These are phyloP conservation scores for Abrostola tripartita DNA, from an alignment of 2,888 invertebrate species.

Conservation along the genomic window DNA sequence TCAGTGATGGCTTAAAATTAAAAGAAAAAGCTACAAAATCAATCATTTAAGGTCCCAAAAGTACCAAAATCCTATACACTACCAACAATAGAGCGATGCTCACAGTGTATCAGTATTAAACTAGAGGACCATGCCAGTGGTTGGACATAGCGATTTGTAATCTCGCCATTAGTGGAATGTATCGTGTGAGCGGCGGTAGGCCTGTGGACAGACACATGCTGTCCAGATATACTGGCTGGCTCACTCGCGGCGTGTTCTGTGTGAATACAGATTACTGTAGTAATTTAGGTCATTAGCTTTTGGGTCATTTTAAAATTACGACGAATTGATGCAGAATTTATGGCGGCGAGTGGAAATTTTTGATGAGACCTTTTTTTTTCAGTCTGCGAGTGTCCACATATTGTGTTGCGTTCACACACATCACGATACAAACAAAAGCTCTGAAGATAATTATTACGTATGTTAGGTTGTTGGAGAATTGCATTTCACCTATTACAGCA, in stretches of 20 bases:
- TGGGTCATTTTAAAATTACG: conserved; percentile 2
- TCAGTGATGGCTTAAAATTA: too few relatives aligned
- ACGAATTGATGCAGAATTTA: too few relatives aligned
- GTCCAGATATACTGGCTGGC: conserved; percentile 37
- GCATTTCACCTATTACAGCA: too few relatives aligned
- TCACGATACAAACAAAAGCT: too few relatives aligned
- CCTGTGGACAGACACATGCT: conserved; percentile 70
- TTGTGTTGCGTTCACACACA: too few relatives aligned
- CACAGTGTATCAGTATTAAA: conserved; percentile 53
- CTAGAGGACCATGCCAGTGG: conserved; percentile 53
- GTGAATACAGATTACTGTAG: conserved; percentile 31
- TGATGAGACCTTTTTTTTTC: too few relatives aligned
- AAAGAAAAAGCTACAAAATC: too few relatives aligned
- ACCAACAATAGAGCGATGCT: conserved; percentile 20
- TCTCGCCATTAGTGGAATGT: conserved; percentile 76
- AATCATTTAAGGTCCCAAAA: not conserved
- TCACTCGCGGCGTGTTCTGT: conserved; percentile 20
- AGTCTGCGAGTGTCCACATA: too few relatives aligned
- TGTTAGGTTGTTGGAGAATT: too few relatives aligned
- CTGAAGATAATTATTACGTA: too few relatives aligned
- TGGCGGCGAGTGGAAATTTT: too few relatives aligned
- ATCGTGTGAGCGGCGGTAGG: conserved; percentile 67
- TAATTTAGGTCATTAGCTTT: conserved; percentile 39
- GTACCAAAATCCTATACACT: not conserved
- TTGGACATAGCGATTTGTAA: conserved; percentile 74